Conservation (phyloP, 2,888 invertebrate species). For the Cancer borealis region DNA sequence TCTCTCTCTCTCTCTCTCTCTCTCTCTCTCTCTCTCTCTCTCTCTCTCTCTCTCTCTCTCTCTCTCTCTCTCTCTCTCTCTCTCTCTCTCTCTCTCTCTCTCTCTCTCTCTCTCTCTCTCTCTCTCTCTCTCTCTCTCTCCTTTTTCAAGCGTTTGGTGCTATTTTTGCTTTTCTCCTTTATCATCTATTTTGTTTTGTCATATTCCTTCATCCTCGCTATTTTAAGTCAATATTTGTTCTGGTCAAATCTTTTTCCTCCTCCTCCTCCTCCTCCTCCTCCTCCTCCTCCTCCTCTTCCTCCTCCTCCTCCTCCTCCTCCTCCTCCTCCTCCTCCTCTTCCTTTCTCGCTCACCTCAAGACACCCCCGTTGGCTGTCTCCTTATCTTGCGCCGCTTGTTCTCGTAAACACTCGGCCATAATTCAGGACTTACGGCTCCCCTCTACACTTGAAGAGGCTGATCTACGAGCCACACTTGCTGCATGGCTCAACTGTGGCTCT, state of each 20-base stretch:
- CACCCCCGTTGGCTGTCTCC: neutral
- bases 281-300: no score
- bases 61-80: conserved; percentile 14
- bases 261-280: no score
- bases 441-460: neutral
- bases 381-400: neutral
- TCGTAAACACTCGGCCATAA: neutral
- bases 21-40: no score
- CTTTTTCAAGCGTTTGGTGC: neutral
- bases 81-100: conserved; percentile 39
- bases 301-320: no score
- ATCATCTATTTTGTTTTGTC: neutral
- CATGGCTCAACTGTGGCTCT: neutral
- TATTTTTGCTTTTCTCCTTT: neutral
- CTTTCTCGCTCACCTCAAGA: neutral
- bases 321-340: neutral
- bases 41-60: neutral
- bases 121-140: conserved; percentile 33
- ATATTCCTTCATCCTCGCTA: no score
- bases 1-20: no score
- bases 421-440: neutral
- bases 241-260: neutral
- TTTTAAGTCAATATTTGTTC: neutral
- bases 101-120: conserved; percentile 40
- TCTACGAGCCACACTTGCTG: neutral